Conservation (phyloP, 1,140 invertebrate species). For the Alviniconcha marisindica region DNA sequence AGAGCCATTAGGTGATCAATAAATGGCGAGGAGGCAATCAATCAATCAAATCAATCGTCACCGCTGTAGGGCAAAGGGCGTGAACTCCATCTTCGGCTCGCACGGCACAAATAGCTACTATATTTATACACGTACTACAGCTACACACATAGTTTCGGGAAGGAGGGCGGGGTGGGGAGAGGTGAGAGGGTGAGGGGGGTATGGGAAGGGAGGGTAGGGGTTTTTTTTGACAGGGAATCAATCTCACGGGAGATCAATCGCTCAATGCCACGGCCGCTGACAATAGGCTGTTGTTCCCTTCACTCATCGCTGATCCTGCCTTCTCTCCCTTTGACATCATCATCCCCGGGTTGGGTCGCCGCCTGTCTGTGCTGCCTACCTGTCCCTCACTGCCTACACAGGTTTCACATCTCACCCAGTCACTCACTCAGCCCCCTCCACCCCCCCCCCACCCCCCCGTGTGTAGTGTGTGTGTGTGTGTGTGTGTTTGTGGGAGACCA, state of each 20-base stretch:
- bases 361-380: too few species aligned
- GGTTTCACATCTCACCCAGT: too few species aligned
- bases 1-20: conserved; percentile 44
- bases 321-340: too few species aligned
- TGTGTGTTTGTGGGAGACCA: too few species aligned
- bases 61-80: not conserved
- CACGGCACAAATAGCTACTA: not conserved
- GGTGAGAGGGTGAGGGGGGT: not conserved
- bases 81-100: too few species aligned
- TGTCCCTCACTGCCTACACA: too few species aligned
- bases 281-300: conserved; percentile 8
- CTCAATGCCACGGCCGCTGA: not conserved
- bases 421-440: too few species aligned
- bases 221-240: not conserved
- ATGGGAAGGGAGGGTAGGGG: not conserved
- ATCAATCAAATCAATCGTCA: conserved; percentile 40
- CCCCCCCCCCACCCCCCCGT: too few species aligned
- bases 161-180: not conserved
- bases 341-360: too few species aligned
- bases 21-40: conserved; percentile 36
- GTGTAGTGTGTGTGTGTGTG: too few species aligned
- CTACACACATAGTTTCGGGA: not conserved
- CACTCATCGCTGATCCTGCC: not conserved
- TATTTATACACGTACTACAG: not conserved
- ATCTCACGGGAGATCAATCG: conserved; percentile 18